Evolutionary conservation across 2,888 invertebrate species (phyloP), one percentile per base, ranked within the genome.

Genomic region (Drosophila atripex): DNA sequence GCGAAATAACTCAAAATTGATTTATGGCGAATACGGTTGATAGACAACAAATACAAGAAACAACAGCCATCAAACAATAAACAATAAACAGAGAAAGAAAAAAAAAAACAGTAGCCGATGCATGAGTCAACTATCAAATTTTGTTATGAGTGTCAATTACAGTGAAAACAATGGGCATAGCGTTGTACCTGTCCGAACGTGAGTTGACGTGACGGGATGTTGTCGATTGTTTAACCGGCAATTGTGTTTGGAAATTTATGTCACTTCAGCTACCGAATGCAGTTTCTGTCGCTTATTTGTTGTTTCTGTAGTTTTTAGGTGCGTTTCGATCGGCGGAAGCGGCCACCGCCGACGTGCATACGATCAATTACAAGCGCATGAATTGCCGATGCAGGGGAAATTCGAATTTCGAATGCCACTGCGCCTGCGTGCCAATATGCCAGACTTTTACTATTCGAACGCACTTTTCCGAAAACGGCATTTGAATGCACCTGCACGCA

Each of bases 131-230:
- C 83, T 88, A 80, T 85, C 80, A 80, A 87, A 87, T 77, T 79
- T 85, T 65, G 77, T 86, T 88, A 86, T 86, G 84, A 86, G 88
- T 87, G 85, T 86, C 87, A 86, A 88, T 84, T 88, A 88, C 80
- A 72, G 68, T 64, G 57, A 74, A 84, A 88, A 88, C 86, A 84
- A 88, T 75, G 73, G 71, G 73, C 69, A 57, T 70, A 73, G 43
- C 71, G 53, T 68, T 53, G 72, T 77, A 75, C 71, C 71, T 77
- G 79, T 60, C 59, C 46, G 49, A 72, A 51, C 50, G 71, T 58
- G 52, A 38, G 77, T 76, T 78, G 88, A 89, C 90, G 89, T 90
- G 89, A 90, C 89, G 90, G 90, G 89, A 90, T 90, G 89, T 90
- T 80, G 89, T 85, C 80, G 82, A 87, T 82, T 84, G 82, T 80